These are phyloP conservation scores for Heterodera schachtii DNA, from an alignment of 1,140 invertebrate genomes.

Conservation along the genomic window DNA sequence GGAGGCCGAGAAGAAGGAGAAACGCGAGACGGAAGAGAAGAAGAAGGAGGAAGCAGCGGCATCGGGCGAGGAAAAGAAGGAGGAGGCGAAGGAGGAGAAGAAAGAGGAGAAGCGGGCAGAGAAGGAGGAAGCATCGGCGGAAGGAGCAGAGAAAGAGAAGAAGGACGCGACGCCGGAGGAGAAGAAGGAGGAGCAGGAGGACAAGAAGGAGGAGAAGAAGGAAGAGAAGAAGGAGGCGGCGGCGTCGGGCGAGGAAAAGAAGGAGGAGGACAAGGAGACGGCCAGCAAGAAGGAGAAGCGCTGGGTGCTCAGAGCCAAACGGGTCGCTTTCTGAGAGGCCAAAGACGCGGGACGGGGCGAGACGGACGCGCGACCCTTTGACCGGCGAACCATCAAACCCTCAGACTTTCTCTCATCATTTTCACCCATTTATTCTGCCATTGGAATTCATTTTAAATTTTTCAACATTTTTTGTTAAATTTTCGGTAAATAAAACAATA, in stretches of 20 bases:
- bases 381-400: no score
- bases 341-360: no score
- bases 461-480: not conserved
- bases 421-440: not conserved
- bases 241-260: not conserved
- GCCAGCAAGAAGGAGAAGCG: not conserved
- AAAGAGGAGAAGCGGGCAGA: not conserved
- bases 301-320: constrained; percentile 10
- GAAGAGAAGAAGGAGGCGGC: constrained; percentile 4
- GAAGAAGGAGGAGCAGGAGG: constrained; percentile 13
- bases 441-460: not conserved
- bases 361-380: not conserved
- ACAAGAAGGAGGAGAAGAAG: not conserved
- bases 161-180: not conserved
- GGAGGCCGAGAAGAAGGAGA: constrained; percentile 12
- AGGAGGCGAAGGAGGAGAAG: not conserved
- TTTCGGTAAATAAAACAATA: not conserved
- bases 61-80: not conserved
- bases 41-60: constrained; percentile 15
- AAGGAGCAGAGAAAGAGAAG: not conserved
- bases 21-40: not conserved
- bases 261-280: not conserved
- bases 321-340: not conserved
- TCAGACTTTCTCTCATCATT: not conserved
- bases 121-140: not conserved